Conservation (phyloP, 2,113 vertebrate genomes). For the Oncorhynchus clarkii region DNA sequence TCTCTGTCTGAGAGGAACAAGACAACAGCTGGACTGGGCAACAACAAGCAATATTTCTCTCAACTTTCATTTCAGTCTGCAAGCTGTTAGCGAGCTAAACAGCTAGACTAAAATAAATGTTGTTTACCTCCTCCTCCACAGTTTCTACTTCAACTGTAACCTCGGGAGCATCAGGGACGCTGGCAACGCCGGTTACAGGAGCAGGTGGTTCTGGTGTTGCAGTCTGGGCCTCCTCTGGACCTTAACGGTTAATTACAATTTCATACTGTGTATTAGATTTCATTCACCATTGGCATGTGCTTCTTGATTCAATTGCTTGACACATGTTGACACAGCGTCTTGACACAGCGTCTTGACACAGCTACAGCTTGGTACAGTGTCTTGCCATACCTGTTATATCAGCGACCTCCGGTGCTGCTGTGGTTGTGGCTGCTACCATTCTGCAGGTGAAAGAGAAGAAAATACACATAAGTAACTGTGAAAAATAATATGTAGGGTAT, state of each 20-base stretch:
- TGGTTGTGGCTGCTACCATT: constrained; percentile 18
- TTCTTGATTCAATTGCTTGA: background rate
- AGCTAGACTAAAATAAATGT: background rate
- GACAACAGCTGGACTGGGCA: background rate
- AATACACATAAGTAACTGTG: background rate
- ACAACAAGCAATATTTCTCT: constrained; percentile 14
- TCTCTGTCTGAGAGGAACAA: background rate
- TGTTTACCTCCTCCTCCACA: constrained; percentile 63
- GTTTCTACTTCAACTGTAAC: constrained; percentile 53
- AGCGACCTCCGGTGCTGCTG: background rate
- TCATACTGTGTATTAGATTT: background rate
- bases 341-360: background rate
- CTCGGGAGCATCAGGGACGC: background rate
- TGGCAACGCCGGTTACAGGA: background rate
- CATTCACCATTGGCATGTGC: background rate
- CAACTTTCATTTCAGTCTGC: background rate
- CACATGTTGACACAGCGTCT: background rate
- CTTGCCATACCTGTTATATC: constrained; percentile 45
- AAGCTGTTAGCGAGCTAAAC: background rate
- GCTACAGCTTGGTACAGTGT: background rate
- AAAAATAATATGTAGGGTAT: background rate
- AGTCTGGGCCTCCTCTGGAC: constrained; percentile 19
- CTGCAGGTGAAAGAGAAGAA: constrained; percentile 28
- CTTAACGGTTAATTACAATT: background rate
- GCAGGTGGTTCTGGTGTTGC: background rate